Conservation (phyloP, 1,140 invertebrate species). For the Chrysomallon squamiferum region DNA sequence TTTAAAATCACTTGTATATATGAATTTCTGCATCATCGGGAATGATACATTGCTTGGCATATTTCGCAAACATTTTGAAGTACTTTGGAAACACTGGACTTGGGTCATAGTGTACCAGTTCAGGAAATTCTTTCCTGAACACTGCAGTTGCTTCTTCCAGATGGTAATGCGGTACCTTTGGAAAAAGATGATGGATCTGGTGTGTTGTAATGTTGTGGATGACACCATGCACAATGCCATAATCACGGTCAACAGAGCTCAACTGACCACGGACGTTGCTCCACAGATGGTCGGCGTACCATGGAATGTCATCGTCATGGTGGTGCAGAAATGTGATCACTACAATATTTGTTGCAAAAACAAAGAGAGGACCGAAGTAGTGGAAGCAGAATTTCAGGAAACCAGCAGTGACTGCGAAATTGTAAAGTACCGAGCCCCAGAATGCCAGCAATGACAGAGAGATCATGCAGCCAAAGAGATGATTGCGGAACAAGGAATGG, state of each 20-base stretch:
- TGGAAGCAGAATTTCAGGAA: conserved; percentile 48
- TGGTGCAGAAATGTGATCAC: conserved; percentile 66
- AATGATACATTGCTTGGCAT: conserved; percentile 34
- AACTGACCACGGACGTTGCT: conserved; percentile 62
- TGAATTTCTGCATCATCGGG: conserved; percentile 32
- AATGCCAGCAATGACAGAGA: conserved; percentile 43
- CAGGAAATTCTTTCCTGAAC: conserved; percentile 48
- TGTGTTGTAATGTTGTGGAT: conserved; percentile 64
- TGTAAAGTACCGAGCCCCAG: conserved; percentile 43
- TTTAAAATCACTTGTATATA: conserved; percentile 41
- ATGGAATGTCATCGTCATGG: conserved; percentile 60
- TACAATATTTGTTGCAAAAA: conserved; percentile 56
- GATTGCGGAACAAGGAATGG: conserved; percentile 32
- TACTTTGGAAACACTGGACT: conserved; percentile 44
- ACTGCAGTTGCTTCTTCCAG: conserved; percentile 60
- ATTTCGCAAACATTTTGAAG: conserved; percentile 50
- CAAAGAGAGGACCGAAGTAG: conserved; percentile 59
- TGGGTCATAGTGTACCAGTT: conserved; percentile 32
- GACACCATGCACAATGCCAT: conserved; percentile 62
- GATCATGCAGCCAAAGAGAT: conserved; percentile 31
- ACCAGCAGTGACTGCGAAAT: conserved; percentile 27
- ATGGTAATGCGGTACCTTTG: conserved; percentile 64
- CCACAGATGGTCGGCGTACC: conserved; percentile 62
- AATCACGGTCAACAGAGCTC: conserved; percentile 63
- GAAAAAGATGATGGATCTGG: conserved; percentile 65